Conservation (phyloP, 2,888 invertebrate species). For the Sminthurides aquaticus region DNA sequence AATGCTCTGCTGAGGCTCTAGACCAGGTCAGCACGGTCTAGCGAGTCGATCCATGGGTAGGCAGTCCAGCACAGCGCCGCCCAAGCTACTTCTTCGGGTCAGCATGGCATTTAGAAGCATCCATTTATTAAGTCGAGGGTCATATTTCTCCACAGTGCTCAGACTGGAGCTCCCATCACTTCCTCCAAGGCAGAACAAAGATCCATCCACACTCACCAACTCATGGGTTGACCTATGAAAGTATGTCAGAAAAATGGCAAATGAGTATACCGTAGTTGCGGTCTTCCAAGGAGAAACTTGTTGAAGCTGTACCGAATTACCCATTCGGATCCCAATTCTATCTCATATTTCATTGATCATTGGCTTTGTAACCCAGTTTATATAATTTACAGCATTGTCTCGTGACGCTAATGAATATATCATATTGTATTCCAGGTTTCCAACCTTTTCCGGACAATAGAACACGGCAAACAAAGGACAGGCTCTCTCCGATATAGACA, state of each 20-base stretch:
- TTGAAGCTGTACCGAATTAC: not conserved
- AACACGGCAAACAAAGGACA: no score
- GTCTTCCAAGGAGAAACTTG: no score
- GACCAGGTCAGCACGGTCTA: slow-evolving; percentile 39
- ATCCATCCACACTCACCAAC: slow-evolving; percentile 58
- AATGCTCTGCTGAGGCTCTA: not conserved
- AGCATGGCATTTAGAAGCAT: slow-evolving; percentile 60
- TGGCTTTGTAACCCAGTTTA: not conserved
- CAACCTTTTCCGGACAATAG: not conserved
- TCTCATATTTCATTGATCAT: not conserved
- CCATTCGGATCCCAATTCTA: not conserved
- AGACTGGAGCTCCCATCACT: slow-evolving; percentile 64
- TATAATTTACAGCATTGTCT: not conserved
- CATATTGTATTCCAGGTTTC: not conserved
- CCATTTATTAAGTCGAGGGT: slow-evolving; percentile 61
- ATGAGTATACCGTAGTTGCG: no score
- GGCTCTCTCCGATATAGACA: no score
- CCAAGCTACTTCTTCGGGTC: slow-evolving; percentile 56
- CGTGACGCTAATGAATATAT: not conserved
- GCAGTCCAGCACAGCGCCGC: slow-evolving; percentile 60
- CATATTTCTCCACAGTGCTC: slow-evolving; percentile 62
- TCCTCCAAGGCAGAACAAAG: slow-evolving; percentile 60
- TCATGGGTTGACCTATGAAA: slow-evolving; percentile 59
- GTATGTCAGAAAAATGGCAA: no score
- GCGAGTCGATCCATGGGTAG: slow-evolving; percentile 46